Evolutionary conservation across 2,888 invertebrate genomes (phyloP).

Genomic region (Ophion slaviceki): DNA sequence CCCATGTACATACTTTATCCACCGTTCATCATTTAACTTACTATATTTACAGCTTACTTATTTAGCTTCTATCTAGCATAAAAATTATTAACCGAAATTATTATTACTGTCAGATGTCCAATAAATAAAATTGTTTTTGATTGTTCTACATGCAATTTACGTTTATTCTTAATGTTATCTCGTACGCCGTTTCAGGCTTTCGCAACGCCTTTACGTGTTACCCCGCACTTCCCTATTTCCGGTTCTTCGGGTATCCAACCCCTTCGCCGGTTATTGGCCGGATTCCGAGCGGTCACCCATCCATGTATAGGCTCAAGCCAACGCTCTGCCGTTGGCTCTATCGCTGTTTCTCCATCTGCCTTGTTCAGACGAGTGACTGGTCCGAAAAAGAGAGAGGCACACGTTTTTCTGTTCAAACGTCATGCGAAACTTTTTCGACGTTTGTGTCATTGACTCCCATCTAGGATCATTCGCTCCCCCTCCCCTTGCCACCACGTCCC

Average conservation of each 20-base stretch:
- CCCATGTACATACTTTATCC: neutral
- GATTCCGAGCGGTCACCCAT: neutral
- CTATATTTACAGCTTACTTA: neutral
- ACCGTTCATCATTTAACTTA: neutral
- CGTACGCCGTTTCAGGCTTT: too few relatives aligned
- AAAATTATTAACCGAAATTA: neutral
- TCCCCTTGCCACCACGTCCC: neutral
- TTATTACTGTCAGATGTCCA: neutral
- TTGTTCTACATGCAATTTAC: neutral
- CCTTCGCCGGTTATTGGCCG: neutral
- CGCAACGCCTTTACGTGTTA: too few relatives aligned
- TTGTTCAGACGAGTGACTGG: neutral
- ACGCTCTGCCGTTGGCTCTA: neutral
- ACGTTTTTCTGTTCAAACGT: slow-evolving; percentile 21
- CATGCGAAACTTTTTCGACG: slow-evolving; percentile 17
- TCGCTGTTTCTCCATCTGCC: neutral
- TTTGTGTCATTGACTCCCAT: slow-evolving; percentile 17
- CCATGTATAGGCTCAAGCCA: neutral
- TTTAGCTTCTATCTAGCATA: too few relatives aligned
- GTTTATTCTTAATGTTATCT: too few relatives aligned
- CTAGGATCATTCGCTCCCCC: neutral
- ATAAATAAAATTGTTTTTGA: neutral
- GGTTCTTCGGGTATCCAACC: too few relatives aligned
- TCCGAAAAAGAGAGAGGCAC: neutral
- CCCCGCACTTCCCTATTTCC: too few relatives aligned